Conservation (phyloP, 2,888 invertebrate species). For the Scaeva pyrastri region DNA sequence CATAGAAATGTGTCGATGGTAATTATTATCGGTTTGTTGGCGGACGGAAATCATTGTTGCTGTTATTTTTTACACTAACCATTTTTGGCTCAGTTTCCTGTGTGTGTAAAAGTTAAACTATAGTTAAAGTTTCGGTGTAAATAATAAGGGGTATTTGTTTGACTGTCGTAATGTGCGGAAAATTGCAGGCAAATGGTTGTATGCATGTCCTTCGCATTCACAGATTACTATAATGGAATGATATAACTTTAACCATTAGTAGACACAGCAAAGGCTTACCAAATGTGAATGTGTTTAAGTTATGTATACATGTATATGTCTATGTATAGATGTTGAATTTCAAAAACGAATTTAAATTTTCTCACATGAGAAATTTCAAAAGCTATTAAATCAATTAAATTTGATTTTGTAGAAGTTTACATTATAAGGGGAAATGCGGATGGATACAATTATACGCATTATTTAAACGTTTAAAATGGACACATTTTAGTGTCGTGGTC, state of each 20-base stretch:
- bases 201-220: background rate
- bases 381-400: background rate
- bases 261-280: background rate
- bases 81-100: slow-evolving; percentile 35
- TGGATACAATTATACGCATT: too few relatives aligned
- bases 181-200: background rate
- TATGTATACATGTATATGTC: too few relatives aligned
- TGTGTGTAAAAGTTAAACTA: background rate
- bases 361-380: background rate
- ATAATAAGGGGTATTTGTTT: slow-evolving; percentile 5
- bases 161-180: background rate
- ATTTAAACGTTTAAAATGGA: too few relatives aligned
- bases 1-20: slow-evolving; percentile 64
- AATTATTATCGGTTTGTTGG: slow-evolving; percentile 69
- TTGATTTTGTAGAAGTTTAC: background rate
- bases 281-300: background rate
- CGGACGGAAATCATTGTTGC: slow-evolving; percentile 62
- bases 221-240: background rate
- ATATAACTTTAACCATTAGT: background rate
- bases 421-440: too few relatives aligned
- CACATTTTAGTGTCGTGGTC: too few relatives aligned
- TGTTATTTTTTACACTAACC: slow-evolving; percentile 59
- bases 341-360: background rate
- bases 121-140: background rate
- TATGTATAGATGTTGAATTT: background rate